phyloP scores from a whole-genome alignment of 1,140 invertebrate genomes.

The Conopomorpha cramerella region DNA sequence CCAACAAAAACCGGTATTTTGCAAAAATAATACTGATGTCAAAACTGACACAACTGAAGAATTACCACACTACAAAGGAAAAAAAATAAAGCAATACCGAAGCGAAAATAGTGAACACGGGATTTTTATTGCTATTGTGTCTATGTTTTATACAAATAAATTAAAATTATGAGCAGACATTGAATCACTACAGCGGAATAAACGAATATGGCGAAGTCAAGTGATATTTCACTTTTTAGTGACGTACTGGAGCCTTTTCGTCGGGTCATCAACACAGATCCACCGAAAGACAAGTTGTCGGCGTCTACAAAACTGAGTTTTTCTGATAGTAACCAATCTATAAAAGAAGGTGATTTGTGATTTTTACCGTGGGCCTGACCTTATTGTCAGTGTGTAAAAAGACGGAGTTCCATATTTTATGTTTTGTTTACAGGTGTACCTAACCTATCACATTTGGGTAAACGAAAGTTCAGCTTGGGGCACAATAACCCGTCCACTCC shows the following conservation, averaged over 20 bases:
- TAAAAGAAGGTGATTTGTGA: conserved; percentile 43
- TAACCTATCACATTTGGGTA: conserved; percentile 27
- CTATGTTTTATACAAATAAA: no score
- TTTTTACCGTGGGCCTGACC: conserved; percentile 28
- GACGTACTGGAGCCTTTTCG: conserved; percentile 53
- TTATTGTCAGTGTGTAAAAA: conserved; percentile 29
- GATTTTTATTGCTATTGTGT: no score
- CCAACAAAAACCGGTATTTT: no score
- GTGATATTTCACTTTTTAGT: conserved; percentile 49
- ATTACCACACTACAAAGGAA: no score
- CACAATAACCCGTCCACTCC: conserved; percentile 18
- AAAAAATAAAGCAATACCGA: no score
- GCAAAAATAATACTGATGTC: no score
- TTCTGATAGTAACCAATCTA: conserved; percentile 45
- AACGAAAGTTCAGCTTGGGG: conserved; percentile 35
- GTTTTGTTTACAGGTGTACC: conserved; percentile 19
- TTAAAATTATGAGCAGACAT: no score
- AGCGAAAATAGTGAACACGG: no score
- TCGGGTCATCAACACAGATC: conserved; percentile 45
- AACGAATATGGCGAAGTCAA: conserved; percentile 51
- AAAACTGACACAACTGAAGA: no score
- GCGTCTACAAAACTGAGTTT: conserved; percentile 43
- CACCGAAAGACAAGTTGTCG: conserved; percentile 44
- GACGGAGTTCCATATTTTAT: background rate
- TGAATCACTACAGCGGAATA: no score